Conservation (phyloP, 2,113 vertebrate genomes). For the Abramis brama region DNA sequence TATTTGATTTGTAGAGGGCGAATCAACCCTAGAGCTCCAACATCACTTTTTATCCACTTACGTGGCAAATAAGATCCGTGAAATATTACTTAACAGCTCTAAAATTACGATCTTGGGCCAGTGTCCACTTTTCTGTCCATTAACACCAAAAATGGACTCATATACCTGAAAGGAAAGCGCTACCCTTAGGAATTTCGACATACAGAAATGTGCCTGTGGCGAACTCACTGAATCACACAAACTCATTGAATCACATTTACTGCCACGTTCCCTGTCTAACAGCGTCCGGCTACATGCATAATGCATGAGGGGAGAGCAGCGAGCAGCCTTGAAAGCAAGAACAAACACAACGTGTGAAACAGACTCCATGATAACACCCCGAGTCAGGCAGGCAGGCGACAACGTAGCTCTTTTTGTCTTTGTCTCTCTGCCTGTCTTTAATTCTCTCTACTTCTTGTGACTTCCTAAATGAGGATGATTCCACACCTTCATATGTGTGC, state of each 20-base stretch:
- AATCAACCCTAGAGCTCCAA: conserved; percentile 12
- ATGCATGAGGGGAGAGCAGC: conserved; percentile 40
- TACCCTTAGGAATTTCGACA: conserved; percentile 18
- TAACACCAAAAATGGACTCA: conserved; percentile 4
- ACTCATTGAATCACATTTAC: conserved; percentile 37
- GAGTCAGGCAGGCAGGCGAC: neutral
- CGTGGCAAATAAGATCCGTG: conserved; percentile 19
- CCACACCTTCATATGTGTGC: neutral
- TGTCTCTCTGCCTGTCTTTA: neutral
- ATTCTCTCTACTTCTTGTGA: neutral
- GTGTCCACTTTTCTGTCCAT: conserved; percentile 30
- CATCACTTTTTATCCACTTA: conserved; percentile 31
- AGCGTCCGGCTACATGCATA: conserved; percentile 26
- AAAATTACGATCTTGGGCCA: conserved; percentile 37
- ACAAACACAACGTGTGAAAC: conserved; percentile 11
- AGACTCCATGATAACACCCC: conserved; percentile 19
- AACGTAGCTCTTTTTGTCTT: neutral
- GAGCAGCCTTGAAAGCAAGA: conserved; percentile 19
- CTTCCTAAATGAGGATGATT: neutral
- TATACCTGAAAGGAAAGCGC: conserved; percentile 1
- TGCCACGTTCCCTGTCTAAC: conserved; percentile 17
- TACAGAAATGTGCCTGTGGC: conserved; percentile 19
- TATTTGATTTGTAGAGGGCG: conserved; percentile 15
- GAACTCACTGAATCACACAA: conserved; percentile 10
- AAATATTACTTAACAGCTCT: conserved; percentile 34